phyloP scores from a whole-genome alignment of 2,797 vertebrate genomes.

The Girardinus metallicus region DNA sequence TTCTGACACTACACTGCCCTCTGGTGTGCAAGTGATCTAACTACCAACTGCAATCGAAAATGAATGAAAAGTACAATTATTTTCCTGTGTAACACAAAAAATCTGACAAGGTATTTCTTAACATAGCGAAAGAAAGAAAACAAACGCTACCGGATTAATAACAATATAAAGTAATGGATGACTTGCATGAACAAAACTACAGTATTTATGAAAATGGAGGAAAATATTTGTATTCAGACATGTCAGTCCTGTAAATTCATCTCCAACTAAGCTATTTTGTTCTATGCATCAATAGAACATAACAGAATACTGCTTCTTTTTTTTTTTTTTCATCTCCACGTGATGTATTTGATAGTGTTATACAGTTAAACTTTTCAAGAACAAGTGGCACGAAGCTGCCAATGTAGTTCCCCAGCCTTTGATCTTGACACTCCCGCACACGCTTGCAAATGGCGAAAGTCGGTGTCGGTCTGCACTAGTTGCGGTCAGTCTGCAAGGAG shows the following conservation, averaged over 20 bases:
- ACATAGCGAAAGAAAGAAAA: not conserved
- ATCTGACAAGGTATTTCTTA: not conserved
- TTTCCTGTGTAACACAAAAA: not conserved
- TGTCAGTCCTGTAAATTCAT: not conserved
- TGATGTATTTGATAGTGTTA: not conserved
- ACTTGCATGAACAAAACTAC: not conserved
- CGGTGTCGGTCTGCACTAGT: not conserved
- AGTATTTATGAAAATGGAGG: not conserved
- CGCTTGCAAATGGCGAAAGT: not conserved
- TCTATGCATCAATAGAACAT: not conserved
- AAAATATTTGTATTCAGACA: not conserved
- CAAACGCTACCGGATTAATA: not conserved
- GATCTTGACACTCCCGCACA: not conserved
- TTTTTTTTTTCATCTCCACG: too few relatives aligned
- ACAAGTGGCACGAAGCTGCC: not conserved
- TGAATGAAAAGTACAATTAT: not conserved
- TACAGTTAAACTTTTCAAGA: not conserved
- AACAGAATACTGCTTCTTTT: too few relatives aligned
- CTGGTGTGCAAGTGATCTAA: not conserved
- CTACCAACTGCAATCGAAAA: not conserved
- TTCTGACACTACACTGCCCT: not conserved
- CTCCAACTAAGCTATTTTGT: not conserved
- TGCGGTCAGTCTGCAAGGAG: not conserved
- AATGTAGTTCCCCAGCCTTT: not conserved
- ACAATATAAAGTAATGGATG: not conserved